phyloP scores from a whole-genome alignment of 2,888 invertebrate species.

The Drosophila formosana region DNA sequence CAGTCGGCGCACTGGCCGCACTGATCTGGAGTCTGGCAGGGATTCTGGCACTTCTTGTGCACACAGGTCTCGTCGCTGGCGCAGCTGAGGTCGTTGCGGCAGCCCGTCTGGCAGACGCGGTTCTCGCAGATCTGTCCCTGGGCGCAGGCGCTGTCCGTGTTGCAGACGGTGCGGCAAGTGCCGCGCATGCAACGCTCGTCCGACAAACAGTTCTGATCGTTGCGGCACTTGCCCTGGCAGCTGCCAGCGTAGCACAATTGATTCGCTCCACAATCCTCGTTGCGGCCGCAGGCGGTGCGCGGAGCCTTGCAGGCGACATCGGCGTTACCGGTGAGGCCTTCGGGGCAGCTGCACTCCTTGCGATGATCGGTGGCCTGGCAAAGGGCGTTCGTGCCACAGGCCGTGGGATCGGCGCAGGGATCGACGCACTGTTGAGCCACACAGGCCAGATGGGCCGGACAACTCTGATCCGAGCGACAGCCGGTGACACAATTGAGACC shows the following conservation, averaged over 20 bases:
- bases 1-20: constrained; percentile 95
- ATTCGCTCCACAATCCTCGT: constrained; percentile 89
- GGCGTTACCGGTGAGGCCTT: constrained; percentile 91
- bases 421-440: constrained; percentile 92
- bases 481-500: constrained; percentile 92
- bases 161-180: constrained; percentile 93
- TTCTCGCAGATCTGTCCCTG: constrained; percentile 94
- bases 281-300: constrained; percentile 88
- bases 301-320: constrained; percentile 90
- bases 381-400: constrained; percentile 93
- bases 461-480: constrained; percentile 92
- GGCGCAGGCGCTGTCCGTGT: constrained; percentile 92
- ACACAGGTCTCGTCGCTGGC: constrained; percentile 91
- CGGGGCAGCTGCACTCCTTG: constrained; percentile 91
- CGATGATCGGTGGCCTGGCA: constrained; percentile 90
- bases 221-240: constrained; percentile 92
- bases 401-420: constrained; percentile 91
- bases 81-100: constrained; percentile 93
- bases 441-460: constrained; percentile 90
- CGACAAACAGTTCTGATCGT: constrained; percentile 92
- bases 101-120: constrained; percentile 93
- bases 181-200: constrained; percentile 95
- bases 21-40: constrained; percentile 90
- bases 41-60: constrained; percentile 92
- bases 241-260: constrained; percentile 92